phyloP scores from a whole-genome alignment of 2,888 invertebrate species.

The Drosophila multiciliata region DNA sequence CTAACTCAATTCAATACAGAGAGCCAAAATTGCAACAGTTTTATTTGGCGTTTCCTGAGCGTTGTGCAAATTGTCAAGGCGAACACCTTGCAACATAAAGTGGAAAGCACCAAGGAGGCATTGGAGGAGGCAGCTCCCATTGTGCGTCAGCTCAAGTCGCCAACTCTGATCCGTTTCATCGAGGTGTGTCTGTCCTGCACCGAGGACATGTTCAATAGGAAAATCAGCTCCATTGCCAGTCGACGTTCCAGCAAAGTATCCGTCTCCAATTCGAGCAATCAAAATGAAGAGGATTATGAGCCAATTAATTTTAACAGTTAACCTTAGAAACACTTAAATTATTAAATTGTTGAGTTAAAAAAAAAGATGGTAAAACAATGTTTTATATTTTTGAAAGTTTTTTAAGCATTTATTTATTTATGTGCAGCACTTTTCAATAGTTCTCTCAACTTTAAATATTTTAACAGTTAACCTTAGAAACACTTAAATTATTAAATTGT shows the following conservation, averaged over 20 bases:
- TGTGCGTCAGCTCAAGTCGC: conserved; percentile 2
- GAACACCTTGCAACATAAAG: conserved; percentile 74
- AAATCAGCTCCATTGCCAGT: conserved; percentile 17
- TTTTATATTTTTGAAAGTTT: not conserved
- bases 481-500: not conserved
- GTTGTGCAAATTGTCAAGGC: conserved; percentile 76
- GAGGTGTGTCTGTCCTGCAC: conserved; percentile 43
- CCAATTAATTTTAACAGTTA: not conserved
- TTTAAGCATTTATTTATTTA: not conserved
- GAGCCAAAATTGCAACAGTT: conserved; percentile 67
- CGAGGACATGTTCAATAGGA: conserved; percentile 39
- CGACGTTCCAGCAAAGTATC: conserved; percentile 31
- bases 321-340: too few species aligned
- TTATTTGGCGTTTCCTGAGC: conserved; percentile 76
- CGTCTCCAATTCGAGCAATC: not conserved
- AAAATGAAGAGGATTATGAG: not conserved
- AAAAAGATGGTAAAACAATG: not conserved
- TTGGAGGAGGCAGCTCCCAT: conserved; percentile 49
- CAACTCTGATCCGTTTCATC: conserved; percentile 33
- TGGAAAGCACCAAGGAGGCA: conserved; percentile 77
- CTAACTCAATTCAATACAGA: conserved; percentile 34
- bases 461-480: too few species aligned
- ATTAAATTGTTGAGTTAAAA: not conserved
- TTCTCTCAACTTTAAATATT: not conserved
- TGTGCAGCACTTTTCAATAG: not conserved